Evolutionary conservation across 1,140 invertebrate species (phyloP).

Genomic region (Ruditapes philippinarum): DNA sequence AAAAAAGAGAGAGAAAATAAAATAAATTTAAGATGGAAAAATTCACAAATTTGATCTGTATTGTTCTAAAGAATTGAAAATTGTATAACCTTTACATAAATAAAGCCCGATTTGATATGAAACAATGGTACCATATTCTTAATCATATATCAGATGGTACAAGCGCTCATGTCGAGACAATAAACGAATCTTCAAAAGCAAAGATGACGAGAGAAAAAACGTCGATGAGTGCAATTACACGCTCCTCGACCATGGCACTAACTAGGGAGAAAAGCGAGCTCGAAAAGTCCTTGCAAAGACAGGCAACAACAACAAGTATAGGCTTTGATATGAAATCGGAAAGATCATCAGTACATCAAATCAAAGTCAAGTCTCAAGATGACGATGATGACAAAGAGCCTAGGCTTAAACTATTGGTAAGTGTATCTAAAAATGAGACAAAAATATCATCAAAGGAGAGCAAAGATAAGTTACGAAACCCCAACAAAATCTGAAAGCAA

Average conservation of each 20-base stretch:
- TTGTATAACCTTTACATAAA: no score
- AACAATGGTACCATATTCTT: no score
- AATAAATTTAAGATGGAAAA: no score
- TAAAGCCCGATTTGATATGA: no score
- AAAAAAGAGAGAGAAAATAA: no score
- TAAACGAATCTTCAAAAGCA: background rate
- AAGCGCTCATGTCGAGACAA: constrained; percentile 2
- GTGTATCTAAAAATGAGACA: no score
- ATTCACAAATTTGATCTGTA: no score
- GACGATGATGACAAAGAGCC: background rate
- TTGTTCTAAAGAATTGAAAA: no score
- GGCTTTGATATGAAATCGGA: constrained; percentile 44
- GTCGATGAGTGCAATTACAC: constrained; percentile 31
- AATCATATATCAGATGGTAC: background rate
- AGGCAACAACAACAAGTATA: constrained; percentile 41
- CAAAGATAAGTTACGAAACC: no score
- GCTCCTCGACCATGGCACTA: constrained; percentile 12
- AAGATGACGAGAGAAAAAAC: background rate
- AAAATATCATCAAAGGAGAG: no score
- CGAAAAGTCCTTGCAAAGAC: constrained; percentile 3
- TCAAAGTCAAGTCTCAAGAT: constrained; percentile 22
- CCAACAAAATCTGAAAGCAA: no score
- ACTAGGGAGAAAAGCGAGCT: constrained; percentile 22
- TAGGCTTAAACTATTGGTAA: background rate
- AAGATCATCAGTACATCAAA: constrained; percentile 7